Evolutionary conservation across 2,888 invertebrate species (phyloP), one percentile per base, ranked within the genome.

Genomic region (Drosophila peninsularis): DNA sequence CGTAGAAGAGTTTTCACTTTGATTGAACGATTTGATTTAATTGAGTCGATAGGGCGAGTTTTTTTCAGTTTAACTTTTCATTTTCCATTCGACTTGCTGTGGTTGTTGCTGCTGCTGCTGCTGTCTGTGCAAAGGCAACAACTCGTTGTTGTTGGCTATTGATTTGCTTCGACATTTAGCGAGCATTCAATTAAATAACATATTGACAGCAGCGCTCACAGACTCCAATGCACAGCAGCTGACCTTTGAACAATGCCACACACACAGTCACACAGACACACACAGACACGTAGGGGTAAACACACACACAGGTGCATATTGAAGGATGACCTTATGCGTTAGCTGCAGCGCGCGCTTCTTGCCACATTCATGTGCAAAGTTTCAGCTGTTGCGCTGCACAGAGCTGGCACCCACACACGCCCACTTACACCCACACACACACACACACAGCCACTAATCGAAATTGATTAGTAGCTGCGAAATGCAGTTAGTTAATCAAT

Each of bases 261-360:
- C 54, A 58, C 44, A 67, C 52, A 49, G 34, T 52, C 53, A 34
- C 45, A 42, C 36, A 58, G 10, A 34, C 61, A 32, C 24, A 44
- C n/a, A 45, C 34, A 27, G 41, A 61, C 17, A 53, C 27, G 24
- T 47, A 58, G 2, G 4, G 24, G 24, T 24, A 21, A 36, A 61
- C 17, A 53, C 27, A 32, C 52, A 55, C 17, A 44, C 37, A 60
- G 47, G 19, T 39, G 34, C 11, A 34, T 9, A 10, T 66, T 88
- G 88, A 82, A 88, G 78, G 80, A 88, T 88, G 75, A 65, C 58
- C 75, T 64, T 82, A 45, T 50, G 57, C 56, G 53, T 60, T 60
- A 49, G 57, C 49, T 62, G 62, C 61, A 53, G 66, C 66, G 41
- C 61, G 37, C 63, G 41, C 49, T 42, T 41, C 52, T 39, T 49